phyloP scores from a whole-genome alignment of 2,888 invertebrate genomes.

The Lasioglossum villosulum region DNA sequence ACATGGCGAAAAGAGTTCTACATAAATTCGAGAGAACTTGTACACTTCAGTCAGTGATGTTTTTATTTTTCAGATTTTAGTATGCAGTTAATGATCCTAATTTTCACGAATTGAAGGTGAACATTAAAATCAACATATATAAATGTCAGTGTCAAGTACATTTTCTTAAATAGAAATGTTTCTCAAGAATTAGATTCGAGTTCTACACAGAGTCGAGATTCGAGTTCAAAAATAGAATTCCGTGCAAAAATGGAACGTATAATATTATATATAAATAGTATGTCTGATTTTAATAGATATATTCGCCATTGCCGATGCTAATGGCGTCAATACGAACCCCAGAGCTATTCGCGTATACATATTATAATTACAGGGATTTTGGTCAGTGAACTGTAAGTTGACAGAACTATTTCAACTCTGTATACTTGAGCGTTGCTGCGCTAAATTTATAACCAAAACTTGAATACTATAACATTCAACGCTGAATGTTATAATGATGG shows the following conservation, averaged over 20 bases:
- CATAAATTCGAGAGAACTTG: background rate
- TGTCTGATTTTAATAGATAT: background rate
- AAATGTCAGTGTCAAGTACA: background rate
- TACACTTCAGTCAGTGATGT: background rate
- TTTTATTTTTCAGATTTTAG: background rate
- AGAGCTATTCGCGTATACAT: constrained; percentile 20
- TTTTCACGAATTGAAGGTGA: too few relatives aligned
- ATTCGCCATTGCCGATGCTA: background rate
- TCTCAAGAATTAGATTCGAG: background rate
- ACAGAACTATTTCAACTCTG: constrained; percentile 30
- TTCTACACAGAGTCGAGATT: too few relatives aligned
- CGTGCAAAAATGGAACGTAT: background rate
- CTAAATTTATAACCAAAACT: constrained; percentile 31
- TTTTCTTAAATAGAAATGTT: background rate
- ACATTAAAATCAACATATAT: background rate
- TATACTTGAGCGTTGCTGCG: background rate
- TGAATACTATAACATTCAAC: constrained; percentile 23
- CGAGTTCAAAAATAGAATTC: background rate
- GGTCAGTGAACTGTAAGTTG: constrained; percentile 32
- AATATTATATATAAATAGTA: background rate
- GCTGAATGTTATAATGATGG: constrained; percentile 15
- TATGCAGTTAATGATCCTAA: too few relatives aligned
- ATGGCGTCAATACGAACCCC: constrained; percentile 9
- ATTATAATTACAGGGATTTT: constrained; percentile 35
- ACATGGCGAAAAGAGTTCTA: background rate